Conservation (phyloP, 1,140 invertebrate species). For the Drosophila guanche region DNA sequence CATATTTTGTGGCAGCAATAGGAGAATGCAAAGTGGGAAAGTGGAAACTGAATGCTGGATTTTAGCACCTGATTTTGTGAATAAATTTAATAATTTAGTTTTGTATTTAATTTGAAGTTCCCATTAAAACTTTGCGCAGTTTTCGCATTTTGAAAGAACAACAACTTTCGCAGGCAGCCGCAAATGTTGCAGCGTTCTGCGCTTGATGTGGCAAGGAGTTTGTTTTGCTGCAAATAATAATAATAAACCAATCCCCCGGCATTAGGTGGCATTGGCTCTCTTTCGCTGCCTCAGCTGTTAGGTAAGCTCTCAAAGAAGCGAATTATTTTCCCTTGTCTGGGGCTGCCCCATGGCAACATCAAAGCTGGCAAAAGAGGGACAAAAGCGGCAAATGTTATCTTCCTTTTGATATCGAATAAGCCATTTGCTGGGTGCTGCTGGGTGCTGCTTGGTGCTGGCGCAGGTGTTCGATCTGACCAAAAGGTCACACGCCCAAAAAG, state of each 20-base stretch:
- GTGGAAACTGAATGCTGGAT: not conserved
- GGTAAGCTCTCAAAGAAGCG: conserved; percentile 19
- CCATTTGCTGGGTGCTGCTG: not conserved
- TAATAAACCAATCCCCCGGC: conserved; percentile 7
- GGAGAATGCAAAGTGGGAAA: not conserved
- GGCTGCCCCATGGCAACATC: conserved; percentile 43
- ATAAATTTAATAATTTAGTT: too few species aligned
- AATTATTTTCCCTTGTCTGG: conserved; percentile 30
- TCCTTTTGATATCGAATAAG: conserved; percentile 41
- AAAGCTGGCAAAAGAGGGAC: conserved; percentile 17
- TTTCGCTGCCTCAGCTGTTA: conserved; percentile 19
- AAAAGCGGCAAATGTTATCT: conserved; percentile 29
- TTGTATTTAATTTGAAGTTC: too few species aligned
- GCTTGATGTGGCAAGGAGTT: too few species aligned
- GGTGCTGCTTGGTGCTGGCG: conserved; percentile 14
- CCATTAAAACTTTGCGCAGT: too few species aligned
- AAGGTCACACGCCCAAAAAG: conserved; percentile 43
- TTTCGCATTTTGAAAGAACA: too few species aligned
- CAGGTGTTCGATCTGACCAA: conserved; percentile 55
- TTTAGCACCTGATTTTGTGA: too few species aligned
- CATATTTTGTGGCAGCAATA: conserved; percentile 20
- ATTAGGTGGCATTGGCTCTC: conserved; percentile 12
- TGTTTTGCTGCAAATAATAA: not conserved
- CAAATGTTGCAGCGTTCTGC: too few species aligned
- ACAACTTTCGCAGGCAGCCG: too few species aligned